Evolutionary conservation across 1,140 invertebrate genomes (phyloP), one percentile per base, ranked within the genome.

Genomic region (Fopius arisanus): DNA sequence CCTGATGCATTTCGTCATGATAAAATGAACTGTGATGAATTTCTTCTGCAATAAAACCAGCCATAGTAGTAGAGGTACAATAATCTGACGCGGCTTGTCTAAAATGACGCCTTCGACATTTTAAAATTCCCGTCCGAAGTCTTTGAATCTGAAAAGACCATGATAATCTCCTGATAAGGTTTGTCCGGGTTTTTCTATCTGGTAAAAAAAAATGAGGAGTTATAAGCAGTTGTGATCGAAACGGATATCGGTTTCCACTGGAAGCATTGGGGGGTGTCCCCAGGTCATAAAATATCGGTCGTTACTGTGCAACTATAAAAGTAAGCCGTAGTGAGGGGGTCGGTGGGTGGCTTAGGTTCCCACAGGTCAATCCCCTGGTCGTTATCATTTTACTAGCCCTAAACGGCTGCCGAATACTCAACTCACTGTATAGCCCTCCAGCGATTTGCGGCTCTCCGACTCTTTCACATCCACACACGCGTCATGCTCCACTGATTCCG

Each of bases 371-470:
- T 59, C 54, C 54, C 54, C 54, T 14, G 10, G 54, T 59, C 54
- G 54, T 59, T 59, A 59, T 59, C 54, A 59, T 59, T 59, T 59
- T 59, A 59, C 54, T 59, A 59, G 54, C 54, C 54, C 54, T 59
- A 59, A 59, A 59, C 54, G 54, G 14, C 54, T 59, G 12, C 54
- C 54, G 54, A 59, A 59, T 59, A 59, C 54, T 59, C 23, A 26
- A 59, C 54, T 28, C 21, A 28, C 54, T 59, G 21, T 26, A 23
- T 26, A 23, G 23, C 54, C 54, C 54, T 59, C 23, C 54, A 59
- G 54, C 54, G 54, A 59, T 59, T 59, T 59, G 54, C 54, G 54
- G 54, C 54, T 59, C 54, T 23, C 54, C 54, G 54, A 59, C 54
- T 59, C 54, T 59, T 59, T 59, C 19, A 9, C 23, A 59, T 19